These are phyloP conservation scores for Orthosia incerta DNA, from an alignment of 2,888 invertebrate genomes.

Conservation along the genomic window DNA sequence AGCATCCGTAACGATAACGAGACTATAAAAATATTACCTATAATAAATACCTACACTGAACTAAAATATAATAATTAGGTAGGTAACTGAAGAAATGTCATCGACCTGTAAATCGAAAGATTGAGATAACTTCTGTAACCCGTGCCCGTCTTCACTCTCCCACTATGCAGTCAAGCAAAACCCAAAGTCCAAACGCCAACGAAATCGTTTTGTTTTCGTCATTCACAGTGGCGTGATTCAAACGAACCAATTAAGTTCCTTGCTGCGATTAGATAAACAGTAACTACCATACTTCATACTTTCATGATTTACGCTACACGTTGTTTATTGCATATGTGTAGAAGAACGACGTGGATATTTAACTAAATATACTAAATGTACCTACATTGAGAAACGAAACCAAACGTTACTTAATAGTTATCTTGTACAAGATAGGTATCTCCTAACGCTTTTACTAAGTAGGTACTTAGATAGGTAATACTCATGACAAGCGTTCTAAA, in stretches of 20 bases:
- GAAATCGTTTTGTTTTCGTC: conserved; percentile 80
- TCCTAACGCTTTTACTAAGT: not conserved
- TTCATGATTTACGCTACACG: conserved; percentile 64
- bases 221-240: conserved; percentile 85
- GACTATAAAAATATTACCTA: not conserved
- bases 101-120: conserved; percentile 62
- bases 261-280: conserved; percentile 83
- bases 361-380: conserved; percentile 6
- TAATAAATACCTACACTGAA: not conserved
- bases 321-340: conserved; percentile 32
- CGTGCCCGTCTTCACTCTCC: conserved; percentile 53
- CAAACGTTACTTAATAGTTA: conserved; percentile 24
- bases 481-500: not conserved
- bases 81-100: conserved; percentile 55
- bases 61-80: conserved; percentile 4
- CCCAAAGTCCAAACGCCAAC: conserved; percentile 79
- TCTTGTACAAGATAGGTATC: not conserved
- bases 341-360: conserved; percentile 6
- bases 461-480: not conserved
- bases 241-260: conserved; percentile 82
- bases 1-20: not conserved
- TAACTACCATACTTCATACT: conserved; percentile 62
- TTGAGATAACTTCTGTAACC: conserved; percentile 69
- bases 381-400: conserved; percentile 25
- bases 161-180: conserved; percentile 57